Conservation (phyloP, 2,797 vertebrate species). For the Australoheros facetus region DNA sequence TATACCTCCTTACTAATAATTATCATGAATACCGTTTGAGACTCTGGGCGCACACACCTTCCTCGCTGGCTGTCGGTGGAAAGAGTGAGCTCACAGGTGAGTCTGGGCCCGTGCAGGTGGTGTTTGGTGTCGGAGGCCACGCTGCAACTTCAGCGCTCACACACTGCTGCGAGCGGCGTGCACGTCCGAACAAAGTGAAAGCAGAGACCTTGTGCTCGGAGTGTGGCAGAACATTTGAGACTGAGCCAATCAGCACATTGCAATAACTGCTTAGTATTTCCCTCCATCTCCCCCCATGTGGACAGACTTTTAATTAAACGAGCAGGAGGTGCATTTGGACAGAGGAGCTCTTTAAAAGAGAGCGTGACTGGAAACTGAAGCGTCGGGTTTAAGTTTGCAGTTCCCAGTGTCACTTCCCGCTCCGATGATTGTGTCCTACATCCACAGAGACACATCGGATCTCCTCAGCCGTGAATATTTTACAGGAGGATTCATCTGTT, state of each 20-base stretch:
- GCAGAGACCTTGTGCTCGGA: not conserved
- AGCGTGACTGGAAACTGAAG: slow-evolving; percentile 61
- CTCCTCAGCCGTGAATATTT: slow-evolving; percentile 67
- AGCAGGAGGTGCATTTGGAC: slow-evolving; percentile 27
- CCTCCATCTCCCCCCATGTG: not conserved
- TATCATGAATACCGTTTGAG: too few relatives aligned
- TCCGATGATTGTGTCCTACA: slow-evolving; percentile 27
- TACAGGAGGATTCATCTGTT: slow-evolving; percentile 21
- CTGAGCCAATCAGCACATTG: not conserved
- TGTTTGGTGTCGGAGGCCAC: slow-evolving; percentile 50
- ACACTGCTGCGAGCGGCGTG: not conserved
- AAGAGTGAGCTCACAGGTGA: slow-evolving; percentile 63
- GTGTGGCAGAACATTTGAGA: not conserved
- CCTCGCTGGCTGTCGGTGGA: slow-evolving; percentile 44
- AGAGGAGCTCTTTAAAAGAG: slow-evolving; percentile 21
- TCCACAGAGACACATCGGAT: slow-evolving; percentile 47
- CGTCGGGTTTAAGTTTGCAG: slow-evolving; percentile 58
- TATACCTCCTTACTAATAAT: too few relatives aligned
- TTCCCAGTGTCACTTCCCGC: slow-evolving; percentile 44
- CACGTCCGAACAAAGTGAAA: slow-evolving; percentile 25
- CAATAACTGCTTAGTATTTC: not conserved
- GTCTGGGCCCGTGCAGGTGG: not conserved
- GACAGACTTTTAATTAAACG: slow-evolving; percentile 24
- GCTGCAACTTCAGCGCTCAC: slow-evolving; percentile 36
- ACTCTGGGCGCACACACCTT: not conserved